A percentile compares a stretch with the other conserved stretches of the same genome.
Conservation (phyloP, 37 sponge, comb jelly and placozoan genomes). For the Crambe crambe region DNA sequence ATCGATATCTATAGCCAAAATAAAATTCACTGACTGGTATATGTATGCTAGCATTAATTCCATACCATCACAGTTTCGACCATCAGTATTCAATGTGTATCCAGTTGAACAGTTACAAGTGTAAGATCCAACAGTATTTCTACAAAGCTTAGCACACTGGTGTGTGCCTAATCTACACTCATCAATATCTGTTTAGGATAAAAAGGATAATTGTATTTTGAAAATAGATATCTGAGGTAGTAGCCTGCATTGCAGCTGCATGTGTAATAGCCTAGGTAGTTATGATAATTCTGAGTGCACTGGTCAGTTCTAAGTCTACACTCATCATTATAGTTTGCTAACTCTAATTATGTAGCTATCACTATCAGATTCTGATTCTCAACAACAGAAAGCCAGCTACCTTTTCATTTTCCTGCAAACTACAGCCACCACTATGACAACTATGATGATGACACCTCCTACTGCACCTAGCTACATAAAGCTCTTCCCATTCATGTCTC, state of each 20-base stretch:
- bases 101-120: not conserved
- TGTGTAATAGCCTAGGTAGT: slow-evolving; percentile 36
- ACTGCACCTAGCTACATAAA: no score
- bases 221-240: no score
- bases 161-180: not conserved
- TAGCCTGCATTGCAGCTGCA: slow-evolving; percentile 29
- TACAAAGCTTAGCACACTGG: not conserved
- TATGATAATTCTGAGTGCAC: slow-evolving; percentile 34
- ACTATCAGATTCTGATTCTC: not conserved
- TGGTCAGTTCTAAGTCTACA: slow-evolving; percentile 20
- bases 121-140: not conserved
- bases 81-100: slow-evolving; percentile 7
- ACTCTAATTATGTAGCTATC: not conserved
- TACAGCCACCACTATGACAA: not conserved
- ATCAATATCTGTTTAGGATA: slow-evolving; percentile 31
- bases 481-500: no score
- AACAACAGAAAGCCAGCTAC: not conserved
- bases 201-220: no score
- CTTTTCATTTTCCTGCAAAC: no score
- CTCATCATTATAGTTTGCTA: slow-evolving; percentile 16
- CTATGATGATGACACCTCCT: no score
- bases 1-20: slow-evolving; percentile 6
- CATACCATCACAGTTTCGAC: not conserved
- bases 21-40: no score
- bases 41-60: no score